These are phyloP conservation scores for Laticauda laticaudata DNA, from an alignment of 2,113 vertebrate species.

Conservation along the genomic window DNA sequence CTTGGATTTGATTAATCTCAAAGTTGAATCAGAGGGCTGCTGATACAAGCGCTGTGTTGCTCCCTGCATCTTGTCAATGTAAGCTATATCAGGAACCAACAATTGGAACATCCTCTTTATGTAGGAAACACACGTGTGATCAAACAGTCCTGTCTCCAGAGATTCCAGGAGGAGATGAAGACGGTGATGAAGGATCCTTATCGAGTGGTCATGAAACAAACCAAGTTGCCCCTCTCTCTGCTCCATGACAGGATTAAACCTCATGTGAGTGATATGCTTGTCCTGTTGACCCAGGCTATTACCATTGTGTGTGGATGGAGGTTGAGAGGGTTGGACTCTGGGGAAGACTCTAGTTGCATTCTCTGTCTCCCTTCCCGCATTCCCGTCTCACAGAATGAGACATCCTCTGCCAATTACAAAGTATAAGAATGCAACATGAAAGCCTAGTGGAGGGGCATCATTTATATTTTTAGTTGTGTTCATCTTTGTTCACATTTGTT, in stretches of 20 bases:
- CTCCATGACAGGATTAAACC: constrained; percentile 86
- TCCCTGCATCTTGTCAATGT: neutral
- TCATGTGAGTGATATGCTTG: constrained; percentile 77
- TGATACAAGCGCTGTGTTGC: neutral
- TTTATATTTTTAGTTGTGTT: neutral
- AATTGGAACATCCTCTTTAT: accelerated
- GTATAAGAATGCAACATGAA: neutral
- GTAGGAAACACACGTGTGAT: constrained; percentile 96
- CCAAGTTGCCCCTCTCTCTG: constrained; percentile 93
- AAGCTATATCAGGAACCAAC: neutral
- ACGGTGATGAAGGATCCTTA: constrained; percentile 91
- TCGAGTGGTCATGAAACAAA: constrained; percentile 91
- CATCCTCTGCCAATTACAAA: neutral
- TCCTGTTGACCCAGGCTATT: accelerated
- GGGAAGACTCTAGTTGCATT: neutral
- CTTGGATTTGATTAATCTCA: neutral
- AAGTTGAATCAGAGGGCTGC: neutral
- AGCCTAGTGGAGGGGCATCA: neutral
- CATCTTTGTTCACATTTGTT: neutral
- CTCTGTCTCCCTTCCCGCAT: too few relatives aligned
- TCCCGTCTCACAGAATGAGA: neutral
- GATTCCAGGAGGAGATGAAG: constrained; percentile 96
- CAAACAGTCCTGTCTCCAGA: constrained; percentile 94
- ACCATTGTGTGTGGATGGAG: neutral
- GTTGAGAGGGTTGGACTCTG: neutral